Evolutionary conservation across 1,140 invertebrate species (phyloP).

Genomic region (Trissolcus basalis): DNA sequence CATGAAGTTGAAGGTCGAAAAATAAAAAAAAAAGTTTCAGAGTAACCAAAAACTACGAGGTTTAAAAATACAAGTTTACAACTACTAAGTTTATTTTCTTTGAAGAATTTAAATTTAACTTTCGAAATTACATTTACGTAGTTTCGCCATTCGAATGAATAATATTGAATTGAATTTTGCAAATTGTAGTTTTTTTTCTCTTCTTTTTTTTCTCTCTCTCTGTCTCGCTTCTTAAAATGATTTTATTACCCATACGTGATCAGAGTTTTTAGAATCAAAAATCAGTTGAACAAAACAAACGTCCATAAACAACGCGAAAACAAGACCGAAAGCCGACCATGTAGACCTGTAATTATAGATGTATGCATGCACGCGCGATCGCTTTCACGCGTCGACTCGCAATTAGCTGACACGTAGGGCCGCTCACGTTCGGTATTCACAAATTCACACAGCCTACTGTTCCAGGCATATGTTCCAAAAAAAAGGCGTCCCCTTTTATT

Average conservation of each 20-base stretch:
- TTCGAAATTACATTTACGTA: too few relatives aligned
- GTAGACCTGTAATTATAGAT: slow-evolving; percentile 58
- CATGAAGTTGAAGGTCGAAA: too few relatives aligned
- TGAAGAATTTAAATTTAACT: too few relatives aligned
- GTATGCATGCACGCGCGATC: slow-evolving; percentile 61
- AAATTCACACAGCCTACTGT: slow-evolving; percentile 49
- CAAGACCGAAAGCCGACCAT: slow-evolving; percentile 37
- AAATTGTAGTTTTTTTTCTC: too few relatives aligned
- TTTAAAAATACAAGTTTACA: too few relatives aligned
- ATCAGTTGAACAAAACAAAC: background rate
- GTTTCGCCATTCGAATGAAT: too few relatives aligned
- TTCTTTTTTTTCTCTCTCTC: too few relatives aligned
- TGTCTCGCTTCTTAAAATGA: too few relatives aligned
- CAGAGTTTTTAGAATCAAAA: background rate
- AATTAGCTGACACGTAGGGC: slow-evolving; percentile 56
- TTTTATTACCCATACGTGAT: background rate
- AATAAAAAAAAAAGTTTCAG: too few relatives aligned
- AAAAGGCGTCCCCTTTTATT: background rate
- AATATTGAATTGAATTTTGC: too few relatives aligned
- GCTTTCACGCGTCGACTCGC: slow-evolving; percentile 59
- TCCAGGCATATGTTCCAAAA: background rate
- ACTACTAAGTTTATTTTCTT: too few relatives aligned
- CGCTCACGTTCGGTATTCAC: slow-evolving; percentile 40
- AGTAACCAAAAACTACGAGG: too few relatives aligned
- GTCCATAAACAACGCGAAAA: slow-evolving; percentile 39